phyloP scores from a whole-genome alignment of 2,888 invertebrate species.

The Eupithecia dodoneata region DNA sequence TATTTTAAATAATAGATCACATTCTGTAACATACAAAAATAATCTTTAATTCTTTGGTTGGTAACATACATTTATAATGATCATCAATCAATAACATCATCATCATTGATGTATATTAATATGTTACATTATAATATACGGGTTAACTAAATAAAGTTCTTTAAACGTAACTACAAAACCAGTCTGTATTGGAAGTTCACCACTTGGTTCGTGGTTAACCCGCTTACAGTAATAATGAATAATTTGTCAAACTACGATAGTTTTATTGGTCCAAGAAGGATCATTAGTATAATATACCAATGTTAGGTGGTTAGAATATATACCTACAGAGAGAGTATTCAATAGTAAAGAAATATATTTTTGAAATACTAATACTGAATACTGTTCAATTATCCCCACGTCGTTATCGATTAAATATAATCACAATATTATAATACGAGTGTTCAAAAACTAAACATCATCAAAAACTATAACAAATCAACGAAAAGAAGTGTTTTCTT shows the following conservation, averaged over 20 bases:
- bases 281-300: background rate
- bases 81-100: too few species aligned
- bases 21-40: constrained; percentile 46
- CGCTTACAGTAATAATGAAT: background rate
- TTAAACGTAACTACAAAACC: background rate
- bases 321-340: background rate
- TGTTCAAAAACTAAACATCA: background rate
- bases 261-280: background rate
- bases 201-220: background rate
- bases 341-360: background rate
- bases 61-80: background rate
- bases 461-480: background rate
- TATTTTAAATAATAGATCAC: constrained; percentile 42
- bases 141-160: background rate
- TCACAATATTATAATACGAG: background rate
- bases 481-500: background rate
- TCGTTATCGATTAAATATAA: background rate
- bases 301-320: background rate
- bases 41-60: constrained; percentile 18
- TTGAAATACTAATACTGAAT: background rate
- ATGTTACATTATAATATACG: background rate
- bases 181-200: background rate
- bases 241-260: background rate
- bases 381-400: background rate
- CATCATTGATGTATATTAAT: background rate